Evolutionary conservation across 2,888 invertebrate genomes (phyloP).

Genomic region (Diploptera punctata): DNA sequence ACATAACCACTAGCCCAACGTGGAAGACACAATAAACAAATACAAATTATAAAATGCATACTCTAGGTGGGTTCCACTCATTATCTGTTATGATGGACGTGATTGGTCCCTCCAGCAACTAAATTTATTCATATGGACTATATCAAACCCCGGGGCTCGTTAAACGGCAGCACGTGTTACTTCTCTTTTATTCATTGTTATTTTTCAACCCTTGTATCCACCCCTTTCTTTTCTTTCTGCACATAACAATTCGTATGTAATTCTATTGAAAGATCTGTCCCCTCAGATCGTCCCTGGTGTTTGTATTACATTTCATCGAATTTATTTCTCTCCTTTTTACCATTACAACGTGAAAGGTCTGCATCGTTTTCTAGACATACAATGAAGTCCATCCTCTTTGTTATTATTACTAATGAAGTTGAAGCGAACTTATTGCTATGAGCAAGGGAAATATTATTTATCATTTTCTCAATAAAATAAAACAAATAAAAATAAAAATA

Average conservation of each 20-base stretch:
- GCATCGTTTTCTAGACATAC: no score
- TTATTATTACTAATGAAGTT: no score
- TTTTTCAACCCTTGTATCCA: conserved; percentile 1
- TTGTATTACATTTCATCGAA: not conserved
- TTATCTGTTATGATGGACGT: not conserved
- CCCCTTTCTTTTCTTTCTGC: conserved; percentile 7
- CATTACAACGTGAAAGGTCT: no score
- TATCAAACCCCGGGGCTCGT: not conserved
- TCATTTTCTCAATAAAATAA: no score
- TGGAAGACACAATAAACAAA: no score
- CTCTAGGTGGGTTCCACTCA: not conserved
- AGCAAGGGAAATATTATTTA: no score
- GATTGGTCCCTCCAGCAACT: not conserved
- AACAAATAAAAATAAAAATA: no score
- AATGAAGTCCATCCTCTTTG: no score
- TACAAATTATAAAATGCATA: no score
- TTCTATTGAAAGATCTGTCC: not conserved
- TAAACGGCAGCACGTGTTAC: conserved; percentile 10
- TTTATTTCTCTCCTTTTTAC: not conserved
- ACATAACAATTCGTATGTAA: conserved; percentile 6
- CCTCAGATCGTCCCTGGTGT: not conserved
- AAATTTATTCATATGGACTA: conserved; percentile 12
- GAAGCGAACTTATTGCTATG: no score
- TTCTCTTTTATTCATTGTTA: conserved; percentile 14
- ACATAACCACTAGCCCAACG: no score